Evolutionary conservation across 2,113 vertebrate genomes (phyloP).

Genomic region (Indicator maculatus): DNA sequence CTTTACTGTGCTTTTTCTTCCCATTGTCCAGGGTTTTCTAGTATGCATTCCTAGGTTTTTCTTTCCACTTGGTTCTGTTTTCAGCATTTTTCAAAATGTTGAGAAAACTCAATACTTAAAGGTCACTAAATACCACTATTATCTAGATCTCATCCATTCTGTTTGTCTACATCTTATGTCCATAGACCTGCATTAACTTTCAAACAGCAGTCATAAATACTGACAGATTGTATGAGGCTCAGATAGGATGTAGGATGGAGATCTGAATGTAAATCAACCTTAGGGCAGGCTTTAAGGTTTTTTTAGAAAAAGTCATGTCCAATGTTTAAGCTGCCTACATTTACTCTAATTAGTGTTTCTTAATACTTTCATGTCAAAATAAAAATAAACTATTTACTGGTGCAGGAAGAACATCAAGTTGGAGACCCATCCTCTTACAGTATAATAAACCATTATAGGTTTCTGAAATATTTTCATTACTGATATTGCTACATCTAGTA

Average conservation of each 20-base stretch:
- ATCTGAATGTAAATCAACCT: not conserved
- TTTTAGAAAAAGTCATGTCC: not conserved
- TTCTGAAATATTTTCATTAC: not conserved
- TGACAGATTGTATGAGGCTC: not conserved
- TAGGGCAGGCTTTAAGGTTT: not conserved
- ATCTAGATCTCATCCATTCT: not conserved
- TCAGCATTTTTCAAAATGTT: not conserved
- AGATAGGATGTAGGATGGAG: not conserved
- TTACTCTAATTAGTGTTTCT: not conserved
- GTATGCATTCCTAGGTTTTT: not conserved
- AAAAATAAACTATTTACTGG: not conserved
- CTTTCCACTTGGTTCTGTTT: not conserved
- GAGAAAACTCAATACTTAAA: not conserved
- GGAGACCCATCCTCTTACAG: not conserved
- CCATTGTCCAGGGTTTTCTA: not conserved
- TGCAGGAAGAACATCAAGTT: not conserved
- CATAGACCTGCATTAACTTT: not conserved
- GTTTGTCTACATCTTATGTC: not conserved
- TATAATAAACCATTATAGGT: not conserved
- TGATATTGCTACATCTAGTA: not conserved
- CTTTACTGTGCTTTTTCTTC: not conserved
- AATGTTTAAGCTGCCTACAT: not conserved
- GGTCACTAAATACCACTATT: not conserved
- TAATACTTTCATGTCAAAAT: not conserved
- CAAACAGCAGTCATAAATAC: not conserved